Percentiles rank a stretch among this genome's conserved stretches.
These are phyloP conservation scores for Erythrolamprus reginae DNA, from an alignment of 2,113 vertebrate genomes.

Conservation along the genomic window DNA sequence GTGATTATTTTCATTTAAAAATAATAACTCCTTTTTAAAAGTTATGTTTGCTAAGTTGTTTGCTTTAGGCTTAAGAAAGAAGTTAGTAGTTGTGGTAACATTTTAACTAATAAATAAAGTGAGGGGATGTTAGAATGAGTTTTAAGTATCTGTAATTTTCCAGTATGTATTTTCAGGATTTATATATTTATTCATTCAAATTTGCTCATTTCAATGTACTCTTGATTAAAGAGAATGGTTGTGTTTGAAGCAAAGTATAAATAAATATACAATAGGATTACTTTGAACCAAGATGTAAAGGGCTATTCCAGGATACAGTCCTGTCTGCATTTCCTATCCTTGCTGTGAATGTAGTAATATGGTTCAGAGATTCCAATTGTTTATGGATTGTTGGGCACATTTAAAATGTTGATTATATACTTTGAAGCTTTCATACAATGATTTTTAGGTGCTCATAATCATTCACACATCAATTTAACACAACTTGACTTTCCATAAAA, in stretches of 20 bases:
- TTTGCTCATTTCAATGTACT: background rate
- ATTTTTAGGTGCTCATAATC: background rate
- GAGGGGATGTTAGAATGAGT: background rate
- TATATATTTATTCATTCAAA: background rate
- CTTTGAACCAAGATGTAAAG: background rate
- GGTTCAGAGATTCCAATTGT: background rate
- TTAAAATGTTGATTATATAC: background rate
- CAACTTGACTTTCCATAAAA: background rate
- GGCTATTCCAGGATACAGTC: background rate
- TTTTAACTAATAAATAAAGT: constrained; percentile 25
- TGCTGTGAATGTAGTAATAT: background rate
- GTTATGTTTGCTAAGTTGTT: constrained; percentile 23
- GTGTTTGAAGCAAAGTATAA: background rate
- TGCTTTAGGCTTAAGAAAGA: background rate
- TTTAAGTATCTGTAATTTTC: background rate
- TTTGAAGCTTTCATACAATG: background rate
- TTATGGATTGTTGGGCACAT: background rate
- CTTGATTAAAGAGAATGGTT: background rate
- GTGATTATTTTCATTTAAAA: background rate
- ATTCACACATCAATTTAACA: background rate
- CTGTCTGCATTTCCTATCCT: background rate
- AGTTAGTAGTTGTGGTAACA: background rate
- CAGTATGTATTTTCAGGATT: background rate
- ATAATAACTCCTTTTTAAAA: background rate
- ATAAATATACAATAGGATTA: background rate